Evolutionary conservation across 2,113 vertebrate species (phyloP).

Genomic region (Fulmarus glacialis): DNA sequence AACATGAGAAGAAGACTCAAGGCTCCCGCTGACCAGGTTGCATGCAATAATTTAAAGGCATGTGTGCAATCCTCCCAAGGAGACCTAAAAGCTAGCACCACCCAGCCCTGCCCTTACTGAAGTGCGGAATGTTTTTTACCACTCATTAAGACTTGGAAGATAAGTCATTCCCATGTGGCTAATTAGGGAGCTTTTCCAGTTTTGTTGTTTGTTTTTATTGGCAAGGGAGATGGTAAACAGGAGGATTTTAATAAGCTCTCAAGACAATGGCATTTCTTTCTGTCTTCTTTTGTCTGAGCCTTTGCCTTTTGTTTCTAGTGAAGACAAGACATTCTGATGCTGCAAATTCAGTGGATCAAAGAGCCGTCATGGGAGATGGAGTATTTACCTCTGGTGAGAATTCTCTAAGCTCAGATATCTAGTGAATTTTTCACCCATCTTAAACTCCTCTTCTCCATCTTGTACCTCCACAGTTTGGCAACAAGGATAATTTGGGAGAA

Average conservation of each 20-base stretch:
- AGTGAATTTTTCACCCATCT: not conserved
- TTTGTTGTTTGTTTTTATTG: not conserved
- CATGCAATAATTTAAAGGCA: not conserved
- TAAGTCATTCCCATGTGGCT: not conserved
- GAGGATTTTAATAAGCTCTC: not conserved
- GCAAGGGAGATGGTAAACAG: not conserved
- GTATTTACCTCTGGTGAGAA: not conserved
- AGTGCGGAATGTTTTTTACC: not conserved
- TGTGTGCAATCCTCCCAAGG: not conserved
- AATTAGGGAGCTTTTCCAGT: not conserved
- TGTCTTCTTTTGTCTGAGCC: not conserved
- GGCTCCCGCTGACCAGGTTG: not conserved
- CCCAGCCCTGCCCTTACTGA: not conserved
- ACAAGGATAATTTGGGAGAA: not conserved
- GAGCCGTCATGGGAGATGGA: not conserved
- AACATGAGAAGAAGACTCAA: not conserved
- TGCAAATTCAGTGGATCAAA: not conserved
- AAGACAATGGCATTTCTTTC: not conserved
- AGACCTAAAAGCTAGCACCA: not conserved
- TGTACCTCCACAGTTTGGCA: not conserved
- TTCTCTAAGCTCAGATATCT: not conserved
- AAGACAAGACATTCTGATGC: not conserved
- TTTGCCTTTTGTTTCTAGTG: not conserved
- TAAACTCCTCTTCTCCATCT: not conserved
- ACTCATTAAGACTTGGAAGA: not conserved